Conservation (phyloP, 2,888 invertebrate species). For the Epiblema foenella region DNA sequence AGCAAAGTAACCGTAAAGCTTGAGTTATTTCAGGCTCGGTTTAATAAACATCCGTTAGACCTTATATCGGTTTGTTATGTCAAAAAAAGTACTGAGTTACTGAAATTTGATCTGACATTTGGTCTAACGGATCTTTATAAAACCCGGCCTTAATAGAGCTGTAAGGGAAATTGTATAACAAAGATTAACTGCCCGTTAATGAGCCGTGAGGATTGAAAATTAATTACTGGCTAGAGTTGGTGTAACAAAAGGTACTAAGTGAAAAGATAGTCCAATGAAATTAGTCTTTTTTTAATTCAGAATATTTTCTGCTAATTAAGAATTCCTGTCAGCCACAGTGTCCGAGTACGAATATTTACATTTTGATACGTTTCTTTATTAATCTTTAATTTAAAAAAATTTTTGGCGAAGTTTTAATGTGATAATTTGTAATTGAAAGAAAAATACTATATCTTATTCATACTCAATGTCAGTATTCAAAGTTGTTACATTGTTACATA, state of each 20-base stretch:
- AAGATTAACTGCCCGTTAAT: constrained; percentile 31
- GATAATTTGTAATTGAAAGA: too few relatives aligned
- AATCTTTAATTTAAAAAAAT: neutral
- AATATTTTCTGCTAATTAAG: constrained; percentile 25
- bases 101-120: too few relatives aligned
- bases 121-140: too few relatives aligned
- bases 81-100: too few relatives aligned
- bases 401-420: neutral
- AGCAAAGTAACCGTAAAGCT: constrained; percentile 10
- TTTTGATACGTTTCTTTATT: constrained; percentile 14
- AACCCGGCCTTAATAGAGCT: constrained; percentile 16
- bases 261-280: neutral
- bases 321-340: constrained; percentile 35
- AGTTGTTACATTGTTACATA: too few relatives aligned
- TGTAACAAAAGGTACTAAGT: neutral
- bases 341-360: constrained; percentile 22
- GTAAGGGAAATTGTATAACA: constrained; percentile 30
- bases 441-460: too few relatives aligned
- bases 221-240: constrained; percentile 17
- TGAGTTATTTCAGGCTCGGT: constrained; percentile 20
- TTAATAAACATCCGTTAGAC: too few relatives aligned
- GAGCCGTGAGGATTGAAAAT: constrained; percentile 35
- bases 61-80: too few relatives aligned
- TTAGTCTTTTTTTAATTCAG: neutral
- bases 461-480: too few relatives aligned